Base-by-base conservation (phyloP, 37 sponge, comb jelly and placozoan species). In the Amphimedon queenslandica region DNA sequence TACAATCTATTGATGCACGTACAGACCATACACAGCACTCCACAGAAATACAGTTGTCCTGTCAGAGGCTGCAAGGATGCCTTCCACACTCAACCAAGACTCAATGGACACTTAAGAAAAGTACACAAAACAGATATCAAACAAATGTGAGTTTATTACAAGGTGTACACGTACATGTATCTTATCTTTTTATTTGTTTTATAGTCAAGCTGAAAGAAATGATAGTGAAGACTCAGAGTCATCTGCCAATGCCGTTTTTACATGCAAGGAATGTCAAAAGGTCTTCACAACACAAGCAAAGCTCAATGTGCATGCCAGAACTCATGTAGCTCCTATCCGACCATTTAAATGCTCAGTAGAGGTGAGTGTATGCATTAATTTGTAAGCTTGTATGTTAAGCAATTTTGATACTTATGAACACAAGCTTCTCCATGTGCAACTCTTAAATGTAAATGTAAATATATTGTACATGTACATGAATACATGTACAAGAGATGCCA, bases 1-100 rank as follows among this genome's bases (percentile, higher is more conserved):
- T 85, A 85, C 80, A 85, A 85, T 73, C 85, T 85, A 24, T 72
- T 85, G 42, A 85, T 85, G 85, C 85, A 85, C 80, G 78, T 85
- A 20, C 85, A 85, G 69, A 85, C 85, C 51, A 85, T 85, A 57
- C 85, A 85, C 40, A 79, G 85, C 58, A 73, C 73, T 47, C 85
- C 85, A 0, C 80, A 79, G 68, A 66, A 58, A 55, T 85, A 40
- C 74, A 78, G 78, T 63, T 85, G 85, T 41, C 85, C 85, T 0
- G 57, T 78, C 28, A 39, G 51, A 24, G 85, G 85, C 23, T 85
- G 85, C 56, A 85, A 85, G 70, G 85, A 85, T 13, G 85, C 80
- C 23, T 85, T 79, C 40, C 85, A 78, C 70, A 85, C 77, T 20
- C 85, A 85, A 30, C 78, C 85, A 36, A 30, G 80, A 21, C 75